Evolutionary conservation across 2,113 vertebrate genomes (phyloP).

Genomic region (Lycaon pictus): DNA sequence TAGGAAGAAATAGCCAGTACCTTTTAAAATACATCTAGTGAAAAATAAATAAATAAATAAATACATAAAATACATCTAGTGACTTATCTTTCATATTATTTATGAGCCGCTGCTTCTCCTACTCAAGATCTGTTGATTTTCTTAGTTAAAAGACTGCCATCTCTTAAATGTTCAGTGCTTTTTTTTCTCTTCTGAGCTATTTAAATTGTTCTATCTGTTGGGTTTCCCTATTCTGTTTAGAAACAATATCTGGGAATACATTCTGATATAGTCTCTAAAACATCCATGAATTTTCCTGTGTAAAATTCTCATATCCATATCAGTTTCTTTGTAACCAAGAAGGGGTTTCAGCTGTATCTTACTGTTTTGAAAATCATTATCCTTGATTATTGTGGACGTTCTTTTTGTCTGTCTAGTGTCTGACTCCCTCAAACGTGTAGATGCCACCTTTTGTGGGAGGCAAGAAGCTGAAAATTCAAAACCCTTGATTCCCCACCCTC

Average conservation of each 20-base stretch:
- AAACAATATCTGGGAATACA: neutral
- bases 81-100: neutral
- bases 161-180: neutral
- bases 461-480: neutral
- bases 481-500: neutral
- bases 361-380: neutral
- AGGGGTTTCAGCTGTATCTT: neutral
- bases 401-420: neutral
- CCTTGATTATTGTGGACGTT: neutral
- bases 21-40: neutral
- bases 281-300: neutral
- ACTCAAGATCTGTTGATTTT: slow-evolving; percentile 1
- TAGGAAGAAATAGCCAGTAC: neutral
- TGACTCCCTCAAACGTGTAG: neutral
- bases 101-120: neutral
- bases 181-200: slow-evolving; percentile 22
- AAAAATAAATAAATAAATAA: too few relatives aligned
- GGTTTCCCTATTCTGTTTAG: neutral
- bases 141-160: neutral
- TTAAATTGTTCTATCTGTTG: neutral
- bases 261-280: neutral
- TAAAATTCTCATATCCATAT: neutral
- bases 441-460: neutral
- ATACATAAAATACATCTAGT: neutral
- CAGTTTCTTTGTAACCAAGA: neutral